A percentile compares a stretch with the other conserved stretches of the same genome.
These are phyloP conservation scores for Habropoda laboriosa DNA, from an alignment of 1,140 invertebrate species.

Conservation along the genomic window DNA sequence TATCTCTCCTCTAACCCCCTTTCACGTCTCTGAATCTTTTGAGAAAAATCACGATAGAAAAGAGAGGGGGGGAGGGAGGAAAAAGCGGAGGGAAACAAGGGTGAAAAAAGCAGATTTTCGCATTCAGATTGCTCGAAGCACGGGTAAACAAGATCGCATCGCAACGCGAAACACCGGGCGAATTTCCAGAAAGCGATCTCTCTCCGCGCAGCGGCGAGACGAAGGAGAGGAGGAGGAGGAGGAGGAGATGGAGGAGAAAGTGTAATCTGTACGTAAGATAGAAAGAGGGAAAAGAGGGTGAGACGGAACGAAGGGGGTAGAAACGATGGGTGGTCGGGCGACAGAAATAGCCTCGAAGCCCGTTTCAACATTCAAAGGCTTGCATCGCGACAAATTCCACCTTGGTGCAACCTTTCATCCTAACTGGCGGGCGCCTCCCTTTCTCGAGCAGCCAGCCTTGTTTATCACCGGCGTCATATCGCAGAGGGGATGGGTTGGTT, in stretches of 20 bases:
- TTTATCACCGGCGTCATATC: constrained; percentile 76
- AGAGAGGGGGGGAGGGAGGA: too few relatives aligned
- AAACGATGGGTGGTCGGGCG: constrained; percentile 25
- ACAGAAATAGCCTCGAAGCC: constrained; percentile 43
- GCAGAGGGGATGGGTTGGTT: constrained; percentile 52
- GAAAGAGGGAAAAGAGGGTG: not conserved
- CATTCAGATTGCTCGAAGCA: not conserved
- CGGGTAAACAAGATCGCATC: not conserved
- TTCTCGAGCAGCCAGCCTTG: constrained; percentile 64
- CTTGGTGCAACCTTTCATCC: constrained; percentile 57
- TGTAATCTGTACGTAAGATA: too few relatives aligned
- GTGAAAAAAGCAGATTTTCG: not conserved
- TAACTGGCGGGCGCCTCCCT: constrained; percentile 32
- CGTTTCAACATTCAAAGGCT: constrained; percentile 50
- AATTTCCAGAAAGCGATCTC: constrained; percentile 13
- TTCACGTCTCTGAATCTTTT: not conserved
- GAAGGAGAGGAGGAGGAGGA: not conserved
- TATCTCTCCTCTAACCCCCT: not conserved
- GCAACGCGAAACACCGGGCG: not conserved
- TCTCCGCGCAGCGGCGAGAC: not conserved
- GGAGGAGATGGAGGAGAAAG: too few relatives aligned
- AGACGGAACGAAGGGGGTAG: too few relatives aligned
- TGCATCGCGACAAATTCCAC: constrained; percentile 46
- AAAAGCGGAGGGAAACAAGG: too few relatives aligned
- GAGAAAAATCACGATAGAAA: not conserved